Evolutionary conservation across 2,113 vertebrate genomes (phyloP), one percentile per base, ranked within the genome.

Genomic region (Grammomys dolichurus): DNA sequence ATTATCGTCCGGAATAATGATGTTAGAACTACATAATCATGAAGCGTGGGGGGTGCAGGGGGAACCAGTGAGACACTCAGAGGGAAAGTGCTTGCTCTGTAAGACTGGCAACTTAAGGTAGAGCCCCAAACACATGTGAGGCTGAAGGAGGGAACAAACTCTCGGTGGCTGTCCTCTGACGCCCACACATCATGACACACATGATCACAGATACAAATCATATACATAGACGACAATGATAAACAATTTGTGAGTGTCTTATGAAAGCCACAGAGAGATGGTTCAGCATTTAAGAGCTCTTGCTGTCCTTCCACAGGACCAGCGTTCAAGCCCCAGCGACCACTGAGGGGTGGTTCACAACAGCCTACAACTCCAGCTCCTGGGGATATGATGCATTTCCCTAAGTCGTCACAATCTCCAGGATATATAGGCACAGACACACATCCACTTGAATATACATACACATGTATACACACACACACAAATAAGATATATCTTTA

Each of bases 1-100:
- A 36, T 60, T 36, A 88, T 43, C 54, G 54, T 24, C 17, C 36
- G 73, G 87, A 95, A 93, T 60, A 93, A 96, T 43, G 60, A 36
- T 43, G 80, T 86, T 80, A 46, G 89, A 90, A 94, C 13, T 63
- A 43, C 73, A 58, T 1, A n/a, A n/a, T 63, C 22, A 91, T 19
- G 40, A 40, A 40, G 40, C 40, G 40, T 40, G 40, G 40, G n/a
- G n/a, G n/a, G n/a, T n/a, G 33, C 31, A 65, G 51, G 75, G 43
- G 26, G 16, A 28, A 65, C 54, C 54, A 65, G 7, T 65, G n/a
- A 84, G 14, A 10, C 3, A 17, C 40, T 40, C 60, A 43, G 60
- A 31, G 81, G 4, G 1, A 26, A 43, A 9, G 43, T 69, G 58
- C 63, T 5, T 19, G 26, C 60, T 31, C 20, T 1, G 16, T 9